phyloP scores from a whole-genome alignment of 2,113 vertebrate species.

The Oreotrochilus melanogaster region DNA sequence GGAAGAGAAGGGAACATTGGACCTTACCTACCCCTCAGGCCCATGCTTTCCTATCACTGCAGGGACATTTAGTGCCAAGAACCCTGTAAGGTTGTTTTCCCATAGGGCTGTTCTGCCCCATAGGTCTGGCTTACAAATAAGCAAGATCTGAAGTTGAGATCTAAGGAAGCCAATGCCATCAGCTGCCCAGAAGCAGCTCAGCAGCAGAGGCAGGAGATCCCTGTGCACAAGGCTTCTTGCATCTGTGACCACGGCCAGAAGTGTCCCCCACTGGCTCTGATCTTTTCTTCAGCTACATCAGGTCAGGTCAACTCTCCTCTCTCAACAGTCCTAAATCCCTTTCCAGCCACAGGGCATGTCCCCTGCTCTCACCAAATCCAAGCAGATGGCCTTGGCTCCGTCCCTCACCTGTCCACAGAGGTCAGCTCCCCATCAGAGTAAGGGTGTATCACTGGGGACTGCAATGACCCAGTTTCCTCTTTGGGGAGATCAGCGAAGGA shows the following conservation, averaged over 20 bases:
- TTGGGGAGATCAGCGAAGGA: constrained; percentile 73
- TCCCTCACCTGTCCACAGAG: constrained; percentile 74
- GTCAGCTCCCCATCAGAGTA: constrained; percentile 85
- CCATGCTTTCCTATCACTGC: neutral
- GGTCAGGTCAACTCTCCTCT: neutral
- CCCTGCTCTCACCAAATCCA: neutral
- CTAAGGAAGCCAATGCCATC: neutral
- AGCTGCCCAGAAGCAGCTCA: neutral
- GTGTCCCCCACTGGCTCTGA: accelerated
- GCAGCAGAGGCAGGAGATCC: neutral
- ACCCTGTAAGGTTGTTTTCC: neutral
- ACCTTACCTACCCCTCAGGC: neutral
- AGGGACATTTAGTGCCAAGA: neutral
- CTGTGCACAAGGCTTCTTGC: neutral
- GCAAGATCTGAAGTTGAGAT: neutral
- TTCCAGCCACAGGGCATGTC: neutral
- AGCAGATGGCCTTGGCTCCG: neutral
- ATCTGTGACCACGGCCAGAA: neutral
- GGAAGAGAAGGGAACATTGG: neutral
- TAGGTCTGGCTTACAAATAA: neutral
- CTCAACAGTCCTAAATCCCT: neutral
- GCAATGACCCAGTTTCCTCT: constrained; percentile 2
- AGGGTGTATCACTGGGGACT: constrained; percentile 70
- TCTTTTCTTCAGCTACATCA: neutral
- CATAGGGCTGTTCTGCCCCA: neutral